Conservation (phyloP, 2,113 vertebrate species). For the Hydrolagus affinis region DNA sequence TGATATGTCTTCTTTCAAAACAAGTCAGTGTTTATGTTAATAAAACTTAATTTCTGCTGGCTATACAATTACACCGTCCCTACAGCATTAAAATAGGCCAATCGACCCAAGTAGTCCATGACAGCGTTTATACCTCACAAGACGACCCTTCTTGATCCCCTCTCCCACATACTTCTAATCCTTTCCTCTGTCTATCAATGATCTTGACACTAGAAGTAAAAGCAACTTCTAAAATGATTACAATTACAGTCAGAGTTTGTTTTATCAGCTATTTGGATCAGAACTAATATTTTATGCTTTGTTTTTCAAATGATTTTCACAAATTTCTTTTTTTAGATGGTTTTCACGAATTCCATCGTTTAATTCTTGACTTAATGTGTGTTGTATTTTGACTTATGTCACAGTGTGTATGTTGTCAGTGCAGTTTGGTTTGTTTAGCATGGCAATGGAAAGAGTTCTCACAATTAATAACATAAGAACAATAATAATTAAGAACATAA, state of each 20-base stretch:
- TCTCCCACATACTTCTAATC: too few species aligned
- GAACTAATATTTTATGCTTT: not conserved
- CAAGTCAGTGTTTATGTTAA: not conserved
- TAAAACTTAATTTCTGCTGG: too few species aligned
- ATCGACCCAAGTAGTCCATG: too few species aligned
- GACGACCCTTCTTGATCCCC: too few species aligned
- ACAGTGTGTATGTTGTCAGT: not conserved
- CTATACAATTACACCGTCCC: too few species aligned
- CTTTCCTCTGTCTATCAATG: too few species aligned
- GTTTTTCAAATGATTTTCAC: conserved; percentile 15
- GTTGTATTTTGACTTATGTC: not conserved
- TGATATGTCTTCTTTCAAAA: not conserved
- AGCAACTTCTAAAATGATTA: too few species aligned
- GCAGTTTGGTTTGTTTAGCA: not conserved
- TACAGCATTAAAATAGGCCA: too few species aligned
- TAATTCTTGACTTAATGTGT: not conserved
- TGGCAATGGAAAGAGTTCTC: not conserved
- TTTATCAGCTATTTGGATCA: not conserved
- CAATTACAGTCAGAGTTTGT: too few species aligned
- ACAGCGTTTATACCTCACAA: too few species aligned
- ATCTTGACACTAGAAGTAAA: too few species aligned
- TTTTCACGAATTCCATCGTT: conserved; percentile 21
- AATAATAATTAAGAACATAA: conserved; percentile 4
- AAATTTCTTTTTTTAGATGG: conserved; percentile 9
- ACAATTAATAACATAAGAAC: not conserved